Evolutionary conservation across 2,797 vertebrate genomes (phyloP).

Genomic region (Lacerta bilineata): DNA sequence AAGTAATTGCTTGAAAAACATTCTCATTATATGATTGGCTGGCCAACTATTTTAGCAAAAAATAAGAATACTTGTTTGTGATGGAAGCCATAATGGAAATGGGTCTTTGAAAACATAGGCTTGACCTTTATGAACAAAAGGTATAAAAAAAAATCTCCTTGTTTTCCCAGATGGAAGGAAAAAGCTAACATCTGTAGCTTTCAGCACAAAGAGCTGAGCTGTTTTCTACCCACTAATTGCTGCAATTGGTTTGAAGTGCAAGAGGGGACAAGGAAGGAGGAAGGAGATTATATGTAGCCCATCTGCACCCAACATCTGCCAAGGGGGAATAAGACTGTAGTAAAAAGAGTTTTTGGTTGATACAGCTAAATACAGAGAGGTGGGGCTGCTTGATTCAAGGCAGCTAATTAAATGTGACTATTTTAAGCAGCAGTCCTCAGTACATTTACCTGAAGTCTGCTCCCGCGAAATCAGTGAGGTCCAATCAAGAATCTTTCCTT

Average conservation of each 20-base stretch:
- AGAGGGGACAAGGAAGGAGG: neutral
- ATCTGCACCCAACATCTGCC: neutral
- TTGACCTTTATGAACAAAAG: neutral
- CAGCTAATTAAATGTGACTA: neutral
- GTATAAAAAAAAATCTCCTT: neutral
- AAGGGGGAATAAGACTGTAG: neutral
- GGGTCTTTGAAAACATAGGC: neutral
- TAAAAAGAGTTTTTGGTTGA: rapidly evolving
- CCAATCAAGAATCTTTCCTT: neutral
- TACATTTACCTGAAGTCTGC: neutral
- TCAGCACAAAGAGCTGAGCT: neutral
- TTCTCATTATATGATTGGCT: neutral
- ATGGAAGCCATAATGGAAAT: constrained; percentile 1
- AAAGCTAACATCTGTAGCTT: constrained; percentile 7
- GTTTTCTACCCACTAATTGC: constrained; percentile 2
- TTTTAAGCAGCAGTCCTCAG: neutral
- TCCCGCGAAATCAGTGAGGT: neutral
- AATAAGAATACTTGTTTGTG: neutral
- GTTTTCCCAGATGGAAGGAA: neutral
- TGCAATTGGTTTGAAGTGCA: neutral
- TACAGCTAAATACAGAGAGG: rapidly evolving
- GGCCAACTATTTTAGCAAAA: constrained; percentile 16
- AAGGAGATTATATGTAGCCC: constrained; percentile 5
- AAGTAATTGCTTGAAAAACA: constrained; percentile 10
- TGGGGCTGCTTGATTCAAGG: neutral